Base-by-base conservation (phyloP, 2,113 vertebrate species). In the Tenrec ecaudatus region DNA sequence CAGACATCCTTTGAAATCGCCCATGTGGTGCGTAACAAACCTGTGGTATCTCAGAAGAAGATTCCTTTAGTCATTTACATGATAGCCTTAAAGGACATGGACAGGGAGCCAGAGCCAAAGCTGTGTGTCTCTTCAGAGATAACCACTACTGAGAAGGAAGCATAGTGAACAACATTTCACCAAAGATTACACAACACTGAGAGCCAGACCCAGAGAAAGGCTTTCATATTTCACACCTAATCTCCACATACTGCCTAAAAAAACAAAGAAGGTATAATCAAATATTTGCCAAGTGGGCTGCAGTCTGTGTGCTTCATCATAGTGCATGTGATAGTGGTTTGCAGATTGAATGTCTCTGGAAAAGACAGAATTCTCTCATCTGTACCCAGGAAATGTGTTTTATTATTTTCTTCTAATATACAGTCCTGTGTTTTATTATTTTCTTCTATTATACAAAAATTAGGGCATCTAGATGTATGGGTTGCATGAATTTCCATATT, bases 351-450 rank as follows among this genome's bases (percentile, higher is more conserved):
- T 85, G 86, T 78, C 90, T 87, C 27, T 22, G 58, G 25, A 86
- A 92, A 96, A 66, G 76, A 96, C 96, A 84, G 40, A 40, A 57
- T 71, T 79, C 71, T 94, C 93, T 96, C 66, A 90, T 86, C 89
- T 43, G 71, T 53, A 53, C 62, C 10, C 33, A 82, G 83, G 79
- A 94, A 88, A 84, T 89, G 86, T 89, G 40, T 40, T 40, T 40
- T 40, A 40, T 40, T 3, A 40, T 7, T 40, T 4, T 40, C 40
- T 40, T 40, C 40, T 40, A 3, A 40, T 40, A 40, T 40, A n/a
- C n/a, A n/a, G n/a, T n/a, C n/a, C 92, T 8, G 88, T 94, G 10
- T 90, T 95, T 71, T 87, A 88, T 91, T 81, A 82, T 83, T 89
- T 20, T 92, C 81, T 94, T 47, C 60, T 84, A 78, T 82, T 82